Evolutionary conservation across 2,797 vertebrate species (phyloP), one percentile per base, ranked within the genome.

Genomic region (Clarias fuscus): DNA sequence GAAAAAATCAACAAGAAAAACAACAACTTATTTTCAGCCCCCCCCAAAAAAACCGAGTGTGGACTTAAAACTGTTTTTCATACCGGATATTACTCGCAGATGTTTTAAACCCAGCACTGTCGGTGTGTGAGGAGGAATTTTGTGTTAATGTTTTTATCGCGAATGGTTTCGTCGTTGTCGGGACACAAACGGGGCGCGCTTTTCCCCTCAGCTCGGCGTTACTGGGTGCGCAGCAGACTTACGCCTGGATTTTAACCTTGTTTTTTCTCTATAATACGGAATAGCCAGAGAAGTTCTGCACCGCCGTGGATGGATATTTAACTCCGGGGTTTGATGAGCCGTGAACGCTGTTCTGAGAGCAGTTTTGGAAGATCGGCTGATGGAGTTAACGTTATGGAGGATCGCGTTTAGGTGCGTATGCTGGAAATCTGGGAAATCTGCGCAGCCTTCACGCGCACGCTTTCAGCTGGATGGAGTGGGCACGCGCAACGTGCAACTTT

Each of bases 351-450:
- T 30, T 77, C 24, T 18, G 72, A 67, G 59, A 2, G 40, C 27
- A 17, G 15, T 30, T 84, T 89, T 90, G 92, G 91, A 91, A 92
- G 91, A 67, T 73, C 88, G 90, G 89, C 94, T 92, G 91, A 95
- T 94, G 96, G 96, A 95, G 95, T 94, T 94, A 87, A 92, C 84
- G 89, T 89, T 90, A 93, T 90, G 95, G 91, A 94, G 93, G 93
- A 87, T 92, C 91, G 93, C 92, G 89, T 91, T 92, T 91, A 94
- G 95, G 96, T 97, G 93, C 92, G 95, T 93, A 87, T 77, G 4
- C 76, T 7, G 76, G 37, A 61, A 37, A 18, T n/a, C 40, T 53
- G 71, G 76, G 37, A 61, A 37, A 18, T n/a, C 40, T 53, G 71
- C 71, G 20, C 22, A n/a, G 5, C n/a, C n/a, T 76, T 27, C 24